Conservation (phyloP, 2,113 vertebrate genomes). For the Clinocottus analis region DNA sequence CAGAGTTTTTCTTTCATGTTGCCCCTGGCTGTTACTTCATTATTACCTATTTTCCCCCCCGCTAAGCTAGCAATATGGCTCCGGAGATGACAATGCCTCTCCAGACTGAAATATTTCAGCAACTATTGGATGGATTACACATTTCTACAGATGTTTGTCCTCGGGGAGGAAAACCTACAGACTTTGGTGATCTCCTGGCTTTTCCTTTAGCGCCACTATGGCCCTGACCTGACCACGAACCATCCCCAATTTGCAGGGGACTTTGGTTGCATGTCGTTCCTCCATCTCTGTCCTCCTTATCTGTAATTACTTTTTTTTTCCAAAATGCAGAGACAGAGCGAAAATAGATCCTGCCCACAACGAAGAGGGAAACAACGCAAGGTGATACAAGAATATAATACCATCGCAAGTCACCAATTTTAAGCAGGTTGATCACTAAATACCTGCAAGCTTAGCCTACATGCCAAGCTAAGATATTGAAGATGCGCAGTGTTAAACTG, state of each 20-base stretch:
- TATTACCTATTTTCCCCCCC: background rate
- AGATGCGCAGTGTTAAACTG: background rate
- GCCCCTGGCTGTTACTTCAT: constrained; percentile 23
- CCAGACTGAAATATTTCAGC: background rate
- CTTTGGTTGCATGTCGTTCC: background rate
- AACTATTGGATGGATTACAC: background rate
- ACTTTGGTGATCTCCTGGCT: background rate
- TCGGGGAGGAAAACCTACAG: background rate
- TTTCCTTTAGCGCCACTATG: background rate
- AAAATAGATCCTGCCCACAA: background rate
- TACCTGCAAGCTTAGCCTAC: background rate
- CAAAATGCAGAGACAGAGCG: background rate
- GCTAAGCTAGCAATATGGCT: background rate
- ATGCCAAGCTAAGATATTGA: background rate
- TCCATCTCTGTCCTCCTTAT: background rate
- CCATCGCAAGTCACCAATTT: background rate
- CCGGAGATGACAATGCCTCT: background rate
- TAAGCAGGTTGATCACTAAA: background rate
- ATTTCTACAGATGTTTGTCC: background rate
- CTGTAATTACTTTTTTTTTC: background rate
- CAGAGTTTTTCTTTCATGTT: constrained; percentile 12
- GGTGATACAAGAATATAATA: background rate
- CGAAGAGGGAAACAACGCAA: background rate
- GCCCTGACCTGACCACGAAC: background rate
- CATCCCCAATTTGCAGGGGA: background rate